A percentile compares a stretch with the other conserved stretches of the same genome.
Conservation (phyloP, 2,113 vertebrate species). For the Holacanthus passer region DNA sequence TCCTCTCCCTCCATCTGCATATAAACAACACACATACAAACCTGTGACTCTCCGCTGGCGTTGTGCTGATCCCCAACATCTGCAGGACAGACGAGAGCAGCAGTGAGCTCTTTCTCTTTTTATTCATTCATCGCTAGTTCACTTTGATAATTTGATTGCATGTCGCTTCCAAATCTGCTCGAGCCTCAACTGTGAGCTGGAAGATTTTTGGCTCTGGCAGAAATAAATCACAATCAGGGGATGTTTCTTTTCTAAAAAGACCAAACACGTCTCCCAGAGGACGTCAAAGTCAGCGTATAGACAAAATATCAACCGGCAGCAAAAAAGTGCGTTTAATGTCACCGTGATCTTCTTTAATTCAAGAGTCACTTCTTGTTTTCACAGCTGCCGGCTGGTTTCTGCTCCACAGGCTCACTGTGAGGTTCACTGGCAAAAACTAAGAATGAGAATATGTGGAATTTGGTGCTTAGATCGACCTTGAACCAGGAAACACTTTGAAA, state of each 20-base stretch:
- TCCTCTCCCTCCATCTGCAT: neutral
- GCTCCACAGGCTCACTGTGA: neutral
- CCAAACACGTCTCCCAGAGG: too few species aligned
- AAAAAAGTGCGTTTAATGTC: neutral
- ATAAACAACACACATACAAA: constrained; percentile 37
- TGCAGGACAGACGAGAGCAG: constrained; percentile 58
- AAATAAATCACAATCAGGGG: neutral
- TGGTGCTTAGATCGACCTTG: neutral
- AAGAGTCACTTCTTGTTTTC: constrained; percentile 12
- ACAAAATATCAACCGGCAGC: too few species aligned
- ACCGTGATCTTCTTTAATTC: constrained; percentile 5
- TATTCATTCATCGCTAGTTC: neutral
- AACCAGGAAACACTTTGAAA: neutral
- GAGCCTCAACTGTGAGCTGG: too few species aligned
- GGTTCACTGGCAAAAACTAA: neutral
- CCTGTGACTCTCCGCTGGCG: constrained; percentile 66
- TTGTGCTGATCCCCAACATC: constrained; percentile 68
- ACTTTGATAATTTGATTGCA: neutral
- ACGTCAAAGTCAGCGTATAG: too few species aligned
- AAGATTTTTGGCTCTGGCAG: neutral
- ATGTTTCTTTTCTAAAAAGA: neutral
- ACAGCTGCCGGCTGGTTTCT: constrained; percentile 43
- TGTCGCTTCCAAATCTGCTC: neutral
- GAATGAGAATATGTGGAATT: neutral
- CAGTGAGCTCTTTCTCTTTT: constrained; percentile 3